Evolutionary conservation across 2,888 invertebrate species (phyloP).

Genomic region (Platypus cylindrus): DNA sequence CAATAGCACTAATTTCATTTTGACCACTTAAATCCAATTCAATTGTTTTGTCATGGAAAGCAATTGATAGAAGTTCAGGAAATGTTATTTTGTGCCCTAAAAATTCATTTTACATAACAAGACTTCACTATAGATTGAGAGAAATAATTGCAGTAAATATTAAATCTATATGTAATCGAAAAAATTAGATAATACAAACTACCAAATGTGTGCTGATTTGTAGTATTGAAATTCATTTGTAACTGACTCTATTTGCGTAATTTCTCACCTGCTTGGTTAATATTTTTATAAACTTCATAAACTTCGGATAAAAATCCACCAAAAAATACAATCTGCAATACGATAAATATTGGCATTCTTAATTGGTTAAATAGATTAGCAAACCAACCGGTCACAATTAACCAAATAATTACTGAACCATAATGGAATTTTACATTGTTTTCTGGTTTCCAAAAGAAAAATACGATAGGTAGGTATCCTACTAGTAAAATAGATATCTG

Average conservation of each 20-base stretch:
- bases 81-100: constrained; percentile 23
- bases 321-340: constrained; percentile 51
- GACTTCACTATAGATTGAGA: neutral
- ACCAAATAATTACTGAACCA: constrained; percentile 62
- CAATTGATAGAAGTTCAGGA: constrained; percentile 21
- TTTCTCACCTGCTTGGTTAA: constrained; percentile 36
- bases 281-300: constrained; percentile 41
- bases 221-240: no score
- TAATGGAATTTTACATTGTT: constrained; percentile 53
- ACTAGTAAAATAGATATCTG: constrained; percentile 54
- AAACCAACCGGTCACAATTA: constrained; percentile 59
- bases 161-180: neutral
- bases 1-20: neutral
- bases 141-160: neutral
- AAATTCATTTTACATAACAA: constrained; percentile 10
- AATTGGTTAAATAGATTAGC: constrained; percentile 64
- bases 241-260: constrained; percentile 6
- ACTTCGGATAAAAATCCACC: constrained; percentile 54
- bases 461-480: constrained; percentile 58
- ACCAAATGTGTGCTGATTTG: no score
- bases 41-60: constrained; percentile 22
- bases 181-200: neutral
- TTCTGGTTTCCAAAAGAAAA: constrained; percentile 62
- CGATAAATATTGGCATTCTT: constrained; percentile 61
- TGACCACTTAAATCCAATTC: constrained; percentile 19